Conservation (phyloP, 2,113 vertebrate genomes). For the Phoxinus phoxinus region DNA sequence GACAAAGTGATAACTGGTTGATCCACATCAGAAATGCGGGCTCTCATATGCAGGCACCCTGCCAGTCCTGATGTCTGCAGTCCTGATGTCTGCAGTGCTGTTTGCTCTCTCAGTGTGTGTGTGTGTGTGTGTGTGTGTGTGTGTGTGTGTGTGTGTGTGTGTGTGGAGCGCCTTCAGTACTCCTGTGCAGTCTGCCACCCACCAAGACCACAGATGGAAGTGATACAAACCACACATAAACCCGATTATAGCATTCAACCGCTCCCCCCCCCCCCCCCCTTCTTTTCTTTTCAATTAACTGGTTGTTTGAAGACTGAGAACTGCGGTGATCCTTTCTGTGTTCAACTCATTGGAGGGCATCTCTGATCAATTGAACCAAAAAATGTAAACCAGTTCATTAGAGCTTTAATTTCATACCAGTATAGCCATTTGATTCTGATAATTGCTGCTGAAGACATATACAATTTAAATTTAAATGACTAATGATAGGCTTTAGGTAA, state of each 20-base stretch:
- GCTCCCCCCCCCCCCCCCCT: too few relatives aligned
- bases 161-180: background rate
- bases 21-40: background rate
- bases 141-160: background rate
- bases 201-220: constrained; percentile 43
- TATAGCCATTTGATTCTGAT: background rate
- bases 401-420: background rate
- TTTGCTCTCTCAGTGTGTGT: constrained; percentile 9
- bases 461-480: background rate
- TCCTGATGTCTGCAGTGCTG: background rate
- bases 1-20: too few relatives aligned
- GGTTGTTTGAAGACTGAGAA: background rate
- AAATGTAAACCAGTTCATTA: background rate
- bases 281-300: background rate
- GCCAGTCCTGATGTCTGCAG: background rate
- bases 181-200: constrained; percentile 22
- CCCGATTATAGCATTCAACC: background rate
- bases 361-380: background rate
- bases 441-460: background rate
- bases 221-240: constrained; percentile 42
- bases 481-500: background rate
- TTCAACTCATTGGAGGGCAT: background rate
- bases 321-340: background rate
- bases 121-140: constrained; percentile 1
- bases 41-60: background rate